Evolutionary conservation across 2,888 invertebrate species (phyloP).

Genomic region (Nemotelus nigrinus): DNA sequence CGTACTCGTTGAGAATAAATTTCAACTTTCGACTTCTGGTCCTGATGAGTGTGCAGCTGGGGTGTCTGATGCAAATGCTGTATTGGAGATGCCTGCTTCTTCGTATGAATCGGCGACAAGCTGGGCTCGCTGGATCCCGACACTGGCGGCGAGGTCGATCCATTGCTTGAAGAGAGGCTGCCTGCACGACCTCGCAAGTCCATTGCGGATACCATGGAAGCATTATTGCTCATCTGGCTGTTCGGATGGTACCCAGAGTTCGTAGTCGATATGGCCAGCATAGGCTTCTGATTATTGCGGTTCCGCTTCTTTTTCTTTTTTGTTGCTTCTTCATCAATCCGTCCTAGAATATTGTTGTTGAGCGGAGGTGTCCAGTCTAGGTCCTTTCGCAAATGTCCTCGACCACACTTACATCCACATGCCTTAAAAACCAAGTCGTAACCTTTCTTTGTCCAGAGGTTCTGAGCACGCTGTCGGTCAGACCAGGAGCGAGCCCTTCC

Average conservation of each 20-base stretch:
- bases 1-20: slow-evolving; percentile 81
- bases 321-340: slow-evolving; percentile 67
- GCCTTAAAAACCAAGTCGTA: slow-evolving; percentile 96
- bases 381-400: slow-evolving; percentile 94
- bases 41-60: slow-evolving; percentile 52
- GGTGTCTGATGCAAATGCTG: slow-evolving; percentile 50
- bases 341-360: slow-evolving; percentile 53
- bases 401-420: slow-evolving; percentile 92
- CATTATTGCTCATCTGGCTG: slow-evolving; percentile 53
- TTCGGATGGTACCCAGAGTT: slow-evolving; percentile 62
- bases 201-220: slow-evolving; percentile 52
- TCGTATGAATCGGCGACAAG: slow-evolving; percentile 75
- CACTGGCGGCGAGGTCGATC: slow-evolving; percentile 82
- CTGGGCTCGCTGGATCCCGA: slow-evolving; percentile 80
- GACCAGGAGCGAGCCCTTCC: slow-evolving; percentile 95
- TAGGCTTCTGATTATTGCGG: slow-evolving; percentile 72
- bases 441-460: slow-evolving; percentile 97
- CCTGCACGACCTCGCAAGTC: slow-evolving; percentile 75
- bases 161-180: slow-evolving; percentile 80
- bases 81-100: slow-evolving; percentile 57
- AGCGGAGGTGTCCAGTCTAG: slow-evolving; percentile 87
- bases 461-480: slow-evolving; percentile 92
- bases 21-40: slow-evolving; percentile 78
- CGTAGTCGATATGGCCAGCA: slow-evolving; percentile 69
- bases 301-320: slow-evolving; percentile 77